Percentiles rank a stretch among this genome's conserved stretches.
These are phyloP conservation scores for Pterostichus madidus DNA, from an alignment of 2,888 invertebrate species.

Conservation along the genomic window DNA sequence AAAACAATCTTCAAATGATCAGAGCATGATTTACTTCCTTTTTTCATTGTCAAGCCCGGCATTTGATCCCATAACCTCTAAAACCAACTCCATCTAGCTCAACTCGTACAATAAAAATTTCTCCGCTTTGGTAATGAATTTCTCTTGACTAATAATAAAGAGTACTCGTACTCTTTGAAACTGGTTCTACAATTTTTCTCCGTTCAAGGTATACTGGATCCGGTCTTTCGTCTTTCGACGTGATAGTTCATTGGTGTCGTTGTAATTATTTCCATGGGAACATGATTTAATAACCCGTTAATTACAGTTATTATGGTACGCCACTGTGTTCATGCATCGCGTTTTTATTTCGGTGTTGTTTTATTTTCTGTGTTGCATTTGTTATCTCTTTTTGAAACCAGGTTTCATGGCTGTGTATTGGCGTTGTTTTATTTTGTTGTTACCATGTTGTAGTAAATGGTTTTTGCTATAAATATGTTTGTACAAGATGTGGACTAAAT, in stretches of 20 bases:
- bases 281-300: constrained; percentile 2
- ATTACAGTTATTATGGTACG: neutral
- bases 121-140: constrained; percentile 2
- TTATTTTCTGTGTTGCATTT: too few species aligned
- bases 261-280: constrained; percentile 1
- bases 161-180: neutral
- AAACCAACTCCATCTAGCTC: neutral
- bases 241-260: constrained; percentile 11
- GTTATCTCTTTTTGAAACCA: constrained; percentile 11
- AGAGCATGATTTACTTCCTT: neutral
- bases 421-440: neutral
- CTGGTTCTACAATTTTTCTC: constrained; percentile 21
- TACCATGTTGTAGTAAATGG: neutral
- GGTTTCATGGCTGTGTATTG: neutral
- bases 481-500: constrained; percentile 5
- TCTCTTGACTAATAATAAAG: neutral
- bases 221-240: too few species aligned
- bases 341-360: neutral
- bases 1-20: neutral
- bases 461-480: neutral
- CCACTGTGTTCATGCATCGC: neutral
- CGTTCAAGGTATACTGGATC: constrained; percentile 1
- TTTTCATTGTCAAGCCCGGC: neutral
- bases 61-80: neutral
- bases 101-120: neutral